These are phyloP conservation scores for Tigriopus californicus DNA, from an alignment of 2,888 invertebrate species.

Conservation along the genomic window DNA sequence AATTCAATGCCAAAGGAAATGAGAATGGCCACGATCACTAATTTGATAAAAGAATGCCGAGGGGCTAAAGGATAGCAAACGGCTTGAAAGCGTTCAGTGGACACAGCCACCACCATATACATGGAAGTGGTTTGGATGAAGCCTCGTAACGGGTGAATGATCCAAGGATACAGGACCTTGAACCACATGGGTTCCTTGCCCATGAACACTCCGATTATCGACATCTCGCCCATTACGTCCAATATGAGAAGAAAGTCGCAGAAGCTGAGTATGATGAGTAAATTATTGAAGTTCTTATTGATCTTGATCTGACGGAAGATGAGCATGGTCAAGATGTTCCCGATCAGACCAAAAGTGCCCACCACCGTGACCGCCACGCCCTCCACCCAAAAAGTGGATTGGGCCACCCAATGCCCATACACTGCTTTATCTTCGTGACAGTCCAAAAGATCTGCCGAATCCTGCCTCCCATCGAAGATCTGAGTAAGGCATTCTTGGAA, in stretches of 20 bases:
- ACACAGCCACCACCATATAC: slow-evolving; percentile 10
- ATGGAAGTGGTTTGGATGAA: slow-evolving; percentile 4
- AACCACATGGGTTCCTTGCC: slow-evolving; percentile 3
- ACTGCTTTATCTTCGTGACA: neutral
- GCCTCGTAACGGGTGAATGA: slow-evolving; percentile 1
- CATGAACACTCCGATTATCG: neutral
- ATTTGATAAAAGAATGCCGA: neutral
- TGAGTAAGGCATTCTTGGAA: too few species aligned
- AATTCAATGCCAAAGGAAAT: neutral
- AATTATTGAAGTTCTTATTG: neutral
- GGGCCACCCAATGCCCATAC: neutral
- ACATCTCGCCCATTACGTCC: neutral
- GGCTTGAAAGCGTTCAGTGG: slow-evolving; percentile 1
- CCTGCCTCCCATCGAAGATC: too few species aligned
- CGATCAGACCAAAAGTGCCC: neutral
- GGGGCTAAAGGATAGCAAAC: slow-evolving; percentile 1
- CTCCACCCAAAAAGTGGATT: neutral
- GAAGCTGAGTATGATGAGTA: neutral
- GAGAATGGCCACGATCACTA: neutral
- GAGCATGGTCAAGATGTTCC: neutral
- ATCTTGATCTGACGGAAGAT: neutral
- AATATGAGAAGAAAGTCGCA: neutral
- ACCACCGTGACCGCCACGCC: neutral
- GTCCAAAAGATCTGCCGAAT: too few species aligned
- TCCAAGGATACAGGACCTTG: neutral